Evolutionary conservation across 2,113 vertebrate species (phyloP).

Genomic region (Chloroceryle aenea): DNA sequence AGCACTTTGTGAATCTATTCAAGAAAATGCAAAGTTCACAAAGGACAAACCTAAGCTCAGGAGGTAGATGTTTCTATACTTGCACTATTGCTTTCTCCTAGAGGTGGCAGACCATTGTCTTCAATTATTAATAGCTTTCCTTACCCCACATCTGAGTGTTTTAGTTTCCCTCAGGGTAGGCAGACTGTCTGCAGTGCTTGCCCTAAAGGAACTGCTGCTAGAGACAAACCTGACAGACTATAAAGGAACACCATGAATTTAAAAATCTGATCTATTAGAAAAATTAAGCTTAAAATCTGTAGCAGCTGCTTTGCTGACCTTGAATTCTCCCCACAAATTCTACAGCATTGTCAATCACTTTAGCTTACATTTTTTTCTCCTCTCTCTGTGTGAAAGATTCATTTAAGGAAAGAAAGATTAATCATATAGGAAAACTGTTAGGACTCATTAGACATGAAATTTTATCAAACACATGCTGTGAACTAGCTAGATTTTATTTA

Average conservation of each 20-base stretch:
- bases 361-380: neutral
- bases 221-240: slow-evolving; percentile 23
- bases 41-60: neutral
- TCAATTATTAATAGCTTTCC: slow-evolving; percentile 55
- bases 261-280: neutral
- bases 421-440: neutral
- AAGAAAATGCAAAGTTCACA: neutral
- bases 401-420: neutral
- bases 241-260: slow-evolving; percentile 31
- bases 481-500: neutral
- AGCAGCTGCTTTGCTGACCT: slow-evolving; percentile 11
- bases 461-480: neutral
- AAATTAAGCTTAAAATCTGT: slow-evolving; percentile 47
- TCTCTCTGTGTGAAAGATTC: neutral
- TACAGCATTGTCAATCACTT: neutral
- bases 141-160: slow-evolving; percentile 42
- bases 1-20: neutral
- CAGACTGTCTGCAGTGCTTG: slow-evolving; percentile 42
- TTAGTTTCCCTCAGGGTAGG: slow-evolving; percentile 56
- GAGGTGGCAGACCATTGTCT: neutral
- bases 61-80: neutral
- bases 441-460: neutral
- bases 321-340: slow-evolving; percentile 38
- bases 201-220: slow-evolving; percentile 42
- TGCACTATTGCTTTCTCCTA: neutral